These are phyloP conservation scores for Capreolus pygargus DNA, from an alignment of 2,113 vertebrate species.

Conservation along the genomic window DNA sequence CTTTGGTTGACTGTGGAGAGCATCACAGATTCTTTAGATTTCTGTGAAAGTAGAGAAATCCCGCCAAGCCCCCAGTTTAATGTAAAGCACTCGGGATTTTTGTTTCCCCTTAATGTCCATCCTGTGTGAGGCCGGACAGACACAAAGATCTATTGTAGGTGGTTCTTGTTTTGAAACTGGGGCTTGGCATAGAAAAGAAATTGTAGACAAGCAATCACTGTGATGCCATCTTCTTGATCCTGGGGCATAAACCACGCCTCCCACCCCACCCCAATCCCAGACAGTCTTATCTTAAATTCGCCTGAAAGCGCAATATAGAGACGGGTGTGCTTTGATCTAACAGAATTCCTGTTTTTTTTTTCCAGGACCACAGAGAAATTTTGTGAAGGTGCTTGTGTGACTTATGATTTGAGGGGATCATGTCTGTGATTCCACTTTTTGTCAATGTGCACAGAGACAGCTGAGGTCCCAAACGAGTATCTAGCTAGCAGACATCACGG, in stretches of 20 bases:
- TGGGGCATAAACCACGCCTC: not conserved
- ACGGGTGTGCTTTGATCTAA: not conserved
- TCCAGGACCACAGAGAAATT: not conserved
- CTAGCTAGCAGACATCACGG: not conserved
- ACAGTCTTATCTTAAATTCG: not conserved
- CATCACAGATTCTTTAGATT: not conserved
- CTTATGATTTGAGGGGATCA: not conserved
- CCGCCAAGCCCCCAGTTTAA: not conserved
- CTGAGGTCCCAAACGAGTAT: fast-evolving
- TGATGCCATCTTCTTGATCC: not conserved
- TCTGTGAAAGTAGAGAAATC: not conserved
- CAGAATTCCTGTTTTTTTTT: not conserved
- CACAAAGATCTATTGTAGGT: not conserved
- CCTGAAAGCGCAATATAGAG: not conserved
- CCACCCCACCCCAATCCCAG: not conserved
- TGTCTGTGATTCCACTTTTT: not conserved
- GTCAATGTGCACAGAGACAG: not conserved
- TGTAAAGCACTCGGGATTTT: not conserved
- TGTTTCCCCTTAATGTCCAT: not conserved
- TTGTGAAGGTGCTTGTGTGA: not conserved
- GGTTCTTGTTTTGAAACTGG: not conserved
- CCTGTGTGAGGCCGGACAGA: not conserved
- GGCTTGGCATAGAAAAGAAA: not conserved
- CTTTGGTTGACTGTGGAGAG: not conserved
- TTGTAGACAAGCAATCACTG: not conserved